phyloP scores from a whole-genome alignment of 2,797 vertebrate species.

The Enteromius viviparus region DNA sequence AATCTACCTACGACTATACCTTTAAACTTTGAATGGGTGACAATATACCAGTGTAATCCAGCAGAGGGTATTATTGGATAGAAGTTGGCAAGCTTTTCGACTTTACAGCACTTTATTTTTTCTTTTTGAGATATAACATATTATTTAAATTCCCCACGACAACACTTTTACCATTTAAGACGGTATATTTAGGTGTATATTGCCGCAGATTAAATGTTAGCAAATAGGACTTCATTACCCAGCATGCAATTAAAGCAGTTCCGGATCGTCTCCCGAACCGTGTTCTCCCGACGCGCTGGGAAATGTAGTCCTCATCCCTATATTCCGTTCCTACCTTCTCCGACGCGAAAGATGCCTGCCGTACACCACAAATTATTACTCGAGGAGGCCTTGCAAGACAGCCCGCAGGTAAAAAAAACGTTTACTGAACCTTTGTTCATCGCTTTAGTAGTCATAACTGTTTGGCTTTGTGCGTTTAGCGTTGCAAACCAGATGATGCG shows the following conservation, averaged over 20 bases:
- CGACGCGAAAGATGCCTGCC: slow-evolving; percentile 87
- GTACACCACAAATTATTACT: slow-evolving; percentile 90
- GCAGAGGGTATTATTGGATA: slow-evolving; percentile 28
- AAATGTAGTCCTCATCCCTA: slow-evolving; percentile 71
- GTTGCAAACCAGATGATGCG: background rate
- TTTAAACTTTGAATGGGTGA: background rate
- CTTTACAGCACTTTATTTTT: background rate
- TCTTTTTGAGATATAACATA: background rate
- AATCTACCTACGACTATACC: background rate
- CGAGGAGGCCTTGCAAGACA: slow-evolving; percentile 95
- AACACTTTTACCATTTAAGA: background rate
- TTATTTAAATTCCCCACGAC: background rate
- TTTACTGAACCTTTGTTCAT: background rate
- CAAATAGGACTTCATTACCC: slow-evolving; percentile 11
- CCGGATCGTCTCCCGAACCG: background rate
- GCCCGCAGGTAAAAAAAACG: slow-evolving; percentile 85
- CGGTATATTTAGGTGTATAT: background rate
- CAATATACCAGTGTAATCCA: background rate
- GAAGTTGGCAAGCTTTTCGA: background rate
- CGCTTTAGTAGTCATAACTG: background rate
- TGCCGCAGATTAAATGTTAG: too few relatives aligned
- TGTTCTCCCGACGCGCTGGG: slow-evolving; percentile 61
- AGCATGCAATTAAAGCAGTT: background rate
- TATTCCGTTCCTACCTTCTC: slow-evolving; percentile 67
- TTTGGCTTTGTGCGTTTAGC: background rate